phyloP scores from a whole-genome alignment of 2,888 invertebrate species.

The Stenotaenia linearis region DNA sequence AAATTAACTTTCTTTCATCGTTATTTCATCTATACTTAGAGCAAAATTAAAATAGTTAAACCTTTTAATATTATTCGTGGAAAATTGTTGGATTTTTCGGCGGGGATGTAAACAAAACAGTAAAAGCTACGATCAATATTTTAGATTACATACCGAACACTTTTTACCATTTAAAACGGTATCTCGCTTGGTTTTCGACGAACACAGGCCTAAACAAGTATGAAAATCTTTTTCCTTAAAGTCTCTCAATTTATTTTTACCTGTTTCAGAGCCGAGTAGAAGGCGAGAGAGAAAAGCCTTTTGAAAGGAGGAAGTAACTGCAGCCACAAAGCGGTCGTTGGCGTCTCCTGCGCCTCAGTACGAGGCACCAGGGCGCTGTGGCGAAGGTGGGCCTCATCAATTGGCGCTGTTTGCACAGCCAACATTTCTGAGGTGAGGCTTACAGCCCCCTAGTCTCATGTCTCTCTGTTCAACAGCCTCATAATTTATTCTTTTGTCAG shows the following conservation, averaged over 20 bases:
- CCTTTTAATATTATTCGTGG: no score
- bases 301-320: not conserved
- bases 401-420: not conserved
- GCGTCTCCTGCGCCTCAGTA: slow-evolving; percentile 2
- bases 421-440: not conserved
- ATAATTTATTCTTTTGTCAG: not conserved
- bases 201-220: not conserved
- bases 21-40: no score
- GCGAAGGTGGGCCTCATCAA: not conserved
- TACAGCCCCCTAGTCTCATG: not conserved
- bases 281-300: not conserved
- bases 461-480: not conserved
- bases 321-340: slow-evolving; percentile 8
- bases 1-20: no score
- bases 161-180: no score
- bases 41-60: no score
- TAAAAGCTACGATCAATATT: no score
- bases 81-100: no score
- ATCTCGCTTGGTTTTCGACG: not conserved
- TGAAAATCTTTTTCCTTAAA: not conserved
- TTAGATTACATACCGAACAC: no score
- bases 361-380: slow-evolving; percentile 24
- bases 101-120: no score
- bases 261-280: not conserved
- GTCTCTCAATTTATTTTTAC: not conserved